Evolutionary conservation across 2,113 vertebrate genomes (phyloP).

Genomic region (Malurus cyaneus): DNA sequence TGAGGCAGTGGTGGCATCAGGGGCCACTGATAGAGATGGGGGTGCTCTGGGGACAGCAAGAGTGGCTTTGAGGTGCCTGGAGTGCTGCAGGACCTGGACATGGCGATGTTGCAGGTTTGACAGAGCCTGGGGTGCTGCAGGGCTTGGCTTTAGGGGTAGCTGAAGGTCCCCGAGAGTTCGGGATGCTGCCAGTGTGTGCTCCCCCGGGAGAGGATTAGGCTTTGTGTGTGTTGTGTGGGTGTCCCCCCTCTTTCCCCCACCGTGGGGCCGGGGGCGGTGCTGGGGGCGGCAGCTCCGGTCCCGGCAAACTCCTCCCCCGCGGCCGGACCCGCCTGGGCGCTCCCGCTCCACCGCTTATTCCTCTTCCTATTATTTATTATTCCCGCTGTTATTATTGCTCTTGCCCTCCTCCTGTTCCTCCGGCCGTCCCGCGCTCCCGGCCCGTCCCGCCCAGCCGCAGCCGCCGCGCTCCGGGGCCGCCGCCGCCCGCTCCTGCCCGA

Average conservation of each 20-base stretch:
- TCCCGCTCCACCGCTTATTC: not conserved
- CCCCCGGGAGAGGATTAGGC: not conserved
- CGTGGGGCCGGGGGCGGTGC: not conserved
- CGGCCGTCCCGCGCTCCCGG: not conserved
- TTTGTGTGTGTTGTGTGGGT: not conserved
- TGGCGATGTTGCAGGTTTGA: not conserved
- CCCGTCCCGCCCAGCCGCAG: not conserved
- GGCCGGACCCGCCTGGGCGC: not conserved
- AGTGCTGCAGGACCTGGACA: not conserved
- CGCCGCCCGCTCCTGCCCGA: not conserved
- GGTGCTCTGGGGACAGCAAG: not conserved
- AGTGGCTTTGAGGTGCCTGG: not conserved
- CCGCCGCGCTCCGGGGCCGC: not conserved
- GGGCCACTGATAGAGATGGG: not conserved
- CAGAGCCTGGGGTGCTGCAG: not conserved
- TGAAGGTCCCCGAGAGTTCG: not conserved
- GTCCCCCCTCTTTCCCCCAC: not conserved
- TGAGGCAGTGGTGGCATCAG: fast-evolving
- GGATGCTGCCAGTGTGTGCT: not conserved
- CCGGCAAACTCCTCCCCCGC: not conserved
- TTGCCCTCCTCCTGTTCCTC: not conserved
- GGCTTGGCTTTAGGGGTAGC: not conserved
- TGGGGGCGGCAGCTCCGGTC: not conserved
- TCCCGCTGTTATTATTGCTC: not conserved
- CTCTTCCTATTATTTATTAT: not conserved